Evolutionary conservation across 2,888 invertebrate species (phyloP).

Genomic region (Sinelater perroti): DNA sequence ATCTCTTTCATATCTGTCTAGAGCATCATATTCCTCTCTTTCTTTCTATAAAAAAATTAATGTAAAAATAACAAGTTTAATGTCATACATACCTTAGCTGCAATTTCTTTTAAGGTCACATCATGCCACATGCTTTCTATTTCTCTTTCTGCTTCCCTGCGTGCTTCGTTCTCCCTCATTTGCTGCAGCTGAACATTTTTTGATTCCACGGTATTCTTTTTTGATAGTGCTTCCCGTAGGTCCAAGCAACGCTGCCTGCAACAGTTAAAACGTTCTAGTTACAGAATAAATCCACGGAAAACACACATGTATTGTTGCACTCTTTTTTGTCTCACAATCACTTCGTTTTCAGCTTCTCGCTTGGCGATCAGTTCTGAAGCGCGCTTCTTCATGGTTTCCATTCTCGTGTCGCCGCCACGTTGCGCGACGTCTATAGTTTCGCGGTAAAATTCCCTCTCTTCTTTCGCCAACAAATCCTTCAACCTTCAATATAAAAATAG

Average conservation of each 20-base stretch:
- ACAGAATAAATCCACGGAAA: not conserved
- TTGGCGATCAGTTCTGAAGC: conserved; percentile 62
- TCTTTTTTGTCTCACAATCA: conserved; percentile 60
- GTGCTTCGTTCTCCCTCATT: conserved; percentile 68
- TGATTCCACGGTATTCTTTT: conserved; percentile 63
- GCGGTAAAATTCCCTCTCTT: conserved; percentile 64
- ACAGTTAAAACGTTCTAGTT: no score
- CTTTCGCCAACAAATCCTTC: conserved; percentile 59
- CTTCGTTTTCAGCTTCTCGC: conserved; percentile 64
- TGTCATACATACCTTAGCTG: conserved; percentile 56
- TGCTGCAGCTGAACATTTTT: conserved; percentile 68
- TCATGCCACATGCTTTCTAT: conserved; percentile 70
- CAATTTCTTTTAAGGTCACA: conserved; percentile 66
- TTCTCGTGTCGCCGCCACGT: conserved; percentile 61
- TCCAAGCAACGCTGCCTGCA: conserved; percentile 58
- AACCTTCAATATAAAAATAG: conserved; percentile 56
- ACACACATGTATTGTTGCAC: conserved; percentile 58
- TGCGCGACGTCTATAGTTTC: conserved; percentile 66
- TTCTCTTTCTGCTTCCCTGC: conserved; percentile 64
- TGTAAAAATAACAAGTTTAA: not conserved
- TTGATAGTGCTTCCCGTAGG: conserved; percentile 61
- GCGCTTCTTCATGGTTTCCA: conserved; percentile 64
- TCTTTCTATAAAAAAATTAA: conserved; percentile 58
- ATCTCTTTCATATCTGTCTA: conserved; percentile 59
- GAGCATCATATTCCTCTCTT: conserved; percentile 64